phyloP scores from a whole-genome alignment of 2,888 invertebrate species.

The Rhagophthalmus giganteus region DNA sequence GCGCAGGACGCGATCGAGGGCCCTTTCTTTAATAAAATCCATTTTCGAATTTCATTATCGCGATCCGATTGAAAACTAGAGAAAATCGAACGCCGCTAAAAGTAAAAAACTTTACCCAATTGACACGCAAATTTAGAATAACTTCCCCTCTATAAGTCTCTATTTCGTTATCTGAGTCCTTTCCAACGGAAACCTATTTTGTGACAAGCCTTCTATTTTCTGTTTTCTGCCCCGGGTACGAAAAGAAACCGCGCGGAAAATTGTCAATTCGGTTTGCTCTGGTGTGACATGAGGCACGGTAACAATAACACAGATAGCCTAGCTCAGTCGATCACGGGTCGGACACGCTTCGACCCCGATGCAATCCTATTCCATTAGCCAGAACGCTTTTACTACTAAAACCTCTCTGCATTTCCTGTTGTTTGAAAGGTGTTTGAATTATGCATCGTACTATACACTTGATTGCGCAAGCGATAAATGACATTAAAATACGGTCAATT shows the following conservation, averaged over 20 bases:
- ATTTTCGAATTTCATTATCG: slow-evolving; percentile 1
- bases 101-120: slow-evolving; percentile 20
- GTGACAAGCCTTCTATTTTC: slow-evolving; percentile 49
- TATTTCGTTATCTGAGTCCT: slow-evolving; percentile 49
- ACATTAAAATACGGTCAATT: slow-evolving; percentile 8
- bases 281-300: slow-evolving; percentile 49
- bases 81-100: slow-evolving; percentile 9
- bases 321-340: slow-evolving; percentile 36
- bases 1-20: slow-evolving; percentile 3
- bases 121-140: slow-evolving; percentile 39
- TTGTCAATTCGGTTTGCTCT: slow-evolving; percentile 64
- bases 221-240: slow-evolving; percentile 50
- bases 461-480: slow-evolving; percentile 15
- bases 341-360: slow-evolving; percentile 37
- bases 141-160: slow-evolving; percentile 51
- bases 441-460: slow-evolving; percentile 18
- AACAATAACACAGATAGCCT: slow-evolving; percentile 50
- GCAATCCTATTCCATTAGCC: slow-evolving; percentile 38
- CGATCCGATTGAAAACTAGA: slow-evolving; percentile 17
- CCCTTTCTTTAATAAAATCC: slow-evolving; percentile 10
- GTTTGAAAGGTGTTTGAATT: slow-evolving; percentile 22
- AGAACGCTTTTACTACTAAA: slow-evolving; percentile 29
- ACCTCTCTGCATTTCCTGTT: slow-evolving; percentile 13
- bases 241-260: slow-evolving; percentile 71
- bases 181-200: slow-evolving; percentile 44